phyloP scores from a whole-genome alignment of 2,888 invertebrate species.

The Hyposoter dolosus region DNA sequence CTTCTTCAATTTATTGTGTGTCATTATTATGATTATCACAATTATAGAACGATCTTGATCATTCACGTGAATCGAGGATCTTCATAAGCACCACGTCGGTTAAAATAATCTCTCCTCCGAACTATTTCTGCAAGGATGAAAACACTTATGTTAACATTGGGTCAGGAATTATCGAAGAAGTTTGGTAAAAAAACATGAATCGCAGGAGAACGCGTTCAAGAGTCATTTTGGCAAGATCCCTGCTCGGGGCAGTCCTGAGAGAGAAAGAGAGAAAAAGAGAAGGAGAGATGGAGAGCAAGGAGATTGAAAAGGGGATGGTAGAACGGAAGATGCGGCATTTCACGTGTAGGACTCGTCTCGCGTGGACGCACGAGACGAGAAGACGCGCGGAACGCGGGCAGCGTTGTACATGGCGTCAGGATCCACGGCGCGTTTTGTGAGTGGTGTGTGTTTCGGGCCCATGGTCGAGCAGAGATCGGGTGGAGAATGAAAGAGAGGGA shows the following conservation, averaged over 20 bases:
- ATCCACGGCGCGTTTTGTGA: constrained; percentile 25
- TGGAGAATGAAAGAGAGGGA: constrained; percentile 42
- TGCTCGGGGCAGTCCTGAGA: constrained; percentile 34
- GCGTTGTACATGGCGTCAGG: constrained; percentile 43
- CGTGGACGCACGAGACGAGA: constrained; percentile 55
- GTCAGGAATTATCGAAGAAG: constrained; percentile 40
- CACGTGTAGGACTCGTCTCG: constrained; percentile 40
- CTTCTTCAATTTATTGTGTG: neutral
- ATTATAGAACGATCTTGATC: constrained; percentile 5
- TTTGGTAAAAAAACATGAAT: constrained; percentile 49
- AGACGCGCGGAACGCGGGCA: constrained; percentile 58
- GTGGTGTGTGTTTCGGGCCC: constrained; percentile 48
- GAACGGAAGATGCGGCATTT: constrained; percentile 58
- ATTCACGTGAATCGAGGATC: neutral
- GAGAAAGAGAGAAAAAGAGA: constrained; percentile 41
- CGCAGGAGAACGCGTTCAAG: constrained; percentile 34
- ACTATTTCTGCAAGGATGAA: constrained; percentile 6
- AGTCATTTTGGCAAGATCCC: constrained; percentile 30
- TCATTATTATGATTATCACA: neutral
- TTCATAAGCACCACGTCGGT: neutral
- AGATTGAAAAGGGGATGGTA: constrained; percentile 23
- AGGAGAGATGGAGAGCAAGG: constrained; percentile 44
- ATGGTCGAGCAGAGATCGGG: constrained; percentile 38
- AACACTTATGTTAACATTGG: constrained; percentile 30
- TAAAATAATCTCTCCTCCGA: neutral